Evolutionary conservation across 2,113 vertebrate genomes (phyloP).

Genomic region (Protomyctophum bolini): DNA sequence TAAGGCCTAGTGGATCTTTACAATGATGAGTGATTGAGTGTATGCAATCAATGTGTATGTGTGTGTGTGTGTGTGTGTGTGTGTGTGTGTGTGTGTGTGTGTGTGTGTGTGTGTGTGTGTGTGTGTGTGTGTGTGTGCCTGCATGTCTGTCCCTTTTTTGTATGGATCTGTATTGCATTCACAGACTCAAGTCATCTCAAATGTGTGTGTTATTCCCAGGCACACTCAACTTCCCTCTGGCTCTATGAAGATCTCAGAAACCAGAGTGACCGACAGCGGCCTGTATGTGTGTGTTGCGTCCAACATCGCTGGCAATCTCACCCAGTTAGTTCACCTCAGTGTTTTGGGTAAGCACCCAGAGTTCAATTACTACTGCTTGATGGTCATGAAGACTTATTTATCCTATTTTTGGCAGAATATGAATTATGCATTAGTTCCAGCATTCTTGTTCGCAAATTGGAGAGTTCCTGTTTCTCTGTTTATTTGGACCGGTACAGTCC

Average conservation of each 20-base stretch:
- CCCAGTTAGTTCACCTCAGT: constrained; percentile 83
- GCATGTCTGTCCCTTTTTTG: neutral
- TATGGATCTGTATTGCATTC: neutral
- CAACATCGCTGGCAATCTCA: constrained; percentile 95
- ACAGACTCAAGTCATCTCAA: neutral
- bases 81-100: constrained; percentile 5
- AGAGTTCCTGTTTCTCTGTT: no score
- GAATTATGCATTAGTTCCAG: neutral
- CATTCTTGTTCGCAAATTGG: no score
- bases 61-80: neutral
- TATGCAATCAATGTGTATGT: constrained; percentile 23
- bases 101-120: neutral
- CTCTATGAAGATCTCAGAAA: constrained; percentile 90
- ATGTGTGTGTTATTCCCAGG: constrained; percentile 69
- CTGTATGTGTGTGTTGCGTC: constrained; percentile 91
- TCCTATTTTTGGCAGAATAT: no score
- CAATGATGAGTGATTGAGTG: constrained; percentile 19
- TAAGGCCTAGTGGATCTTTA: constrained; percentile 39
- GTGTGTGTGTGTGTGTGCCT: constrained; percentile 14
- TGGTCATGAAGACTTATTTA: no score
- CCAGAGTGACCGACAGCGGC: constrained; percentile 87
- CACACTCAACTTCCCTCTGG: constrained; percentile 90
- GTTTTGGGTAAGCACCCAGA: constrained; percentile 83
- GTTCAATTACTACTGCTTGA: neutral
- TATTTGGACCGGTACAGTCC: no score